Evolutionary conservation across 2,888 invertebrate genomes (phyloP).

Genomic region (Ommatoiulus sabulosus): DNA sequence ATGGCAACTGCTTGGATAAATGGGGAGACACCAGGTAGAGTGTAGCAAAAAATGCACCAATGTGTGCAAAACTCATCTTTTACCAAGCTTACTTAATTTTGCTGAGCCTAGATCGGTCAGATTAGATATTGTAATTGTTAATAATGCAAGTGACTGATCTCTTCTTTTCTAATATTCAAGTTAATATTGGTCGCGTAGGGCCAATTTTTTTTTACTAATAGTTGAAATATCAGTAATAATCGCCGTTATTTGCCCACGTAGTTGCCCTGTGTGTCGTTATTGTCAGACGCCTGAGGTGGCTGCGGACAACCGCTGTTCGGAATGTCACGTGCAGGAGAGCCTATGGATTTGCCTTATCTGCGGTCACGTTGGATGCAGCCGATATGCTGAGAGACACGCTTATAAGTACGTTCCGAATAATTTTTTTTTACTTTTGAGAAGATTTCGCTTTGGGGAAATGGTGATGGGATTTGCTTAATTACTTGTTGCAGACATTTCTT

Average conservation of each 20-base stretch:
- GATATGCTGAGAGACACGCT: slow-evolving; percentile 91
- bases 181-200: no score
- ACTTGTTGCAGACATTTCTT: slow-evolving; percentile 81
- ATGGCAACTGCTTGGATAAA: slow-evolving; percentile 92
- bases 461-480: no score
- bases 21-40: slow-evolving; percentile 88
- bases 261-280: slow-evolving; percentile 97
- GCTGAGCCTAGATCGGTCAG: background rate
- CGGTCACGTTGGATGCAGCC: slow-evolving; percentile 97
- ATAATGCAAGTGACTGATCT: no score
- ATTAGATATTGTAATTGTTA: no score
- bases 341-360: slow-evolving; percentile 99
- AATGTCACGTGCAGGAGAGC: slow-evolving; percentile 79
- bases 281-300: slow-evolving; percentile 85
- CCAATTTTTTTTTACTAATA: no score
- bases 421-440: slow-evolving; percentile 18
- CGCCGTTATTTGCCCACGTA: slow-evolving; percentile 66
- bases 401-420: slow-evolving; percentile 71
- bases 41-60: background rate
- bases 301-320: slow-evolving; percentile 77
- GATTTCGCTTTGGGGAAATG: no score
- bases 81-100: background rate
- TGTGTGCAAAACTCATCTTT: slow-evolving; percentile 12
- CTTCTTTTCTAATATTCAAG: no score
- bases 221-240: background rate